A percentile compares a stretch with the other conserved stretches of the same genome.
Evolutionary conservation across 2,797 vertebrate species (phyloP).

Genomic region (Cyclopterus lumpus): DNA sequence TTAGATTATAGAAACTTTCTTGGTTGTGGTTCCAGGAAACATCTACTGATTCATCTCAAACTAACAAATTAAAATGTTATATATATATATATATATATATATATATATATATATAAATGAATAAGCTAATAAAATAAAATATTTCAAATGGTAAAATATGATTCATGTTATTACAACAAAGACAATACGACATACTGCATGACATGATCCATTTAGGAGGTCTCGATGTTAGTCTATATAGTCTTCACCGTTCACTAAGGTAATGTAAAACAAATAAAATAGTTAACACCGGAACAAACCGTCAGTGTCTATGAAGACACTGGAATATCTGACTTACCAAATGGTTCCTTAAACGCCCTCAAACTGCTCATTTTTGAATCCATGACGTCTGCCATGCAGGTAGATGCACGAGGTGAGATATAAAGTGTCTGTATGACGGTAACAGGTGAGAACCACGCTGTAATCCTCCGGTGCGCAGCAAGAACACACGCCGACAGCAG

Average conservation of each 20-base stretch:
- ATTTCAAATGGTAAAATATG: background rate
- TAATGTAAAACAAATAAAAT: background rate
- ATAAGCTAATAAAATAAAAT: background rate
- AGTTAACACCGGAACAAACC: background rate
- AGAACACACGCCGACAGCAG: constrained; percentile 3
- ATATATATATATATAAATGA: no score
- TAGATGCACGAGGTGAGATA: fast-evolving
- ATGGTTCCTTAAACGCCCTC: constrained; percentile 69
- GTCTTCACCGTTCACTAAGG: background rate
- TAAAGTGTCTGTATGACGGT: background rate
- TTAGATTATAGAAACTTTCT: background rate
- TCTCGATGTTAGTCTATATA: background rate
- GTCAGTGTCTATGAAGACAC: background rate
- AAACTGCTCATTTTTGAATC: constrained; percentile 76
- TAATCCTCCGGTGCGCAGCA: background rate
- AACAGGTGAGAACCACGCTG: background rate
- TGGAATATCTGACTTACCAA: constrained; percentile 74
- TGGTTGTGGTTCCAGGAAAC: background rate
- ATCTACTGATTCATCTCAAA: background rate
- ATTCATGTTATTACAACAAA: background rate
- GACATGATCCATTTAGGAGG: background rate
- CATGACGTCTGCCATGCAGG: constrained; percentile 8
- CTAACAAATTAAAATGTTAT: background rate
- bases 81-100: background rate
- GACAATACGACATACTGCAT: no score